Evolutionary conservation across 92 coral and sea anemone species (phyloP), one percentile per base, ranked within the genome.

Genomic region (Actinostola sp.): DNA sequence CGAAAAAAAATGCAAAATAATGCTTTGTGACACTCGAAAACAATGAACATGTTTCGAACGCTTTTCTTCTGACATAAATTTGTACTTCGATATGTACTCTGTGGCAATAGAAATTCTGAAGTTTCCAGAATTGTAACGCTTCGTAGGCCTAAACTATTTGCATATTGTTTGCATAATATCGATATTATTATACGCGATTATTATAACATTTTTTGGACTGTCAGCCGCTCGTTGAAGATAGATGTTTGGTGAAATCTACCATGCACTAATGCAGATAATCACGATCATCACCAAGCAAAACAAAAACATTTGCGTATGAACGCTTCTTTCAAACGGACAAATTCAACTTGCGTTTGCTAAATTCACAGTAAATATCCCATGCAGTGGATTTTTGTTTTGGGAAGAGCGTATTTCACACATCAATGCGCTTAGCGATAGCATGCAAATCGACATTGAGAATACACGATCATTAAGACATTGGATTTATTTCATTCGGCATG

Each of bases 391-490:
- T 57, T 57, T 57, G 63, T n/a, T 29, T 57, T 57, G n/a, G n/a
- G 3, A 3, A 57, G 63, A 35, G 63, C 28, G 36, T 53, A 7
- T 14, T 46, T 57, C 63, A 57, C 63, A 57, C 63, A 26, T 57
- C n/a, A 29, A 26, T 57, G 63, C 38, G 36, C 15, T 57, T 26
- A 38, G 63, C 63, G 63, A 57, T 57, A 57, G 63, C 63, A 57
- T 30, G 63, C 8, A 57, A 57, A 53, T 53, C 26, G 27, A 53
- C 17, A 53, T 53, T 3, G 53, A 46, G 53, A 36, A 36, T 36
- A 53, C 30, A 53, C 30, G 59, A 53, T 16, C 13, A 8, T 39
- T n/a, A n/a, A n/a, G n/a, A n/a, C 42, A 36, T 36, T 36, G 11
- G 42, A 36, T 36, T 36, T 36, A 36, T 36, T 36, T 36, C 42